Base-by-base conservation (phyloP, 2,888 invertebrate genomes). In the Lasioglossum marginatum region DNA sequence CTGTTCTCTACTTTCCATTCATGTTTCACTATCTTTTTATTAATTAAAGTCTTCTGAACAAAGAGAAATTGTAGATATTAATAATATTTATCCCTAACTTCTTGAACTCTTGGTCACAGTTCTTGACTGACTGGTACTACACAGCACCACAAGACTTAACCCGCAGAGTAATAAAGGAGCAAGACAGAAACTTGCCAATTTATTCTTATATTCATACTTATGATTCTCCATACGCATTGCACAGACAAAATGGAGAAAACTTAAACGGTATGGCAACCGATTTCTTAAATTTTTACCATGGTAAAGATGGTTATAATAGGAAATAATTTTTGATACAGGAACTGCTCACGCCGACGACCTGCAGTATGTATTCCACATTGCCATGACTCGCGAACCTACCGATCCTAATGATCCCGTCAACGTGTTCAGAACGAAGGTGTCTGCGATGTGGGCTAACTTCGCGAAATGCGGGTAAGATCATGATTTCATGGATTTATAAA, bases 391-490 rank as follows among this genome's bases (percentile, higher is more conserved):
- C 43, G 71, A 40, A 8, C 71, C 71, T 23, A n/a, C 40, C n/a
- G 71, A 71, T 27, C 71, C 71, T 6, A 43, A 71, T 2, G 71
- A 71, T 16, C 40, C 40, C 8, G n/a, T 71, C 27, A 71, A 71
- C 27, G 27, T n/a, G 1, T 71, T 71, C 71, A n/a, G 71, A 10
- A 43, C n/a, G 14, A 40, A 23, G 40, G 43, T 71, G 71, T 43
- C 71, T 0, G 43, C 71, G 6, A 71, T 71, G 71, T 43, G 40
- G 71, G 43, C 71, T 4, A 71, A 71, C 37, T 71, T 71, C 43
- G 71, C 71, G 43, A 71, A 71, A 43, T 71, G 12, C 43, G 71
- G 71, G 71, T 71, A 27, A 27, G 71, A 31, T 66, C 34, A 31
- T 6, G 31, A 31, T 16, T 52, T 52, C 52, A n/a, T 3, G 52